Evolutionary conservation across 2,113 vertebrate species (phyloP).

Genomic region (Mastomys coucha): DNA sequence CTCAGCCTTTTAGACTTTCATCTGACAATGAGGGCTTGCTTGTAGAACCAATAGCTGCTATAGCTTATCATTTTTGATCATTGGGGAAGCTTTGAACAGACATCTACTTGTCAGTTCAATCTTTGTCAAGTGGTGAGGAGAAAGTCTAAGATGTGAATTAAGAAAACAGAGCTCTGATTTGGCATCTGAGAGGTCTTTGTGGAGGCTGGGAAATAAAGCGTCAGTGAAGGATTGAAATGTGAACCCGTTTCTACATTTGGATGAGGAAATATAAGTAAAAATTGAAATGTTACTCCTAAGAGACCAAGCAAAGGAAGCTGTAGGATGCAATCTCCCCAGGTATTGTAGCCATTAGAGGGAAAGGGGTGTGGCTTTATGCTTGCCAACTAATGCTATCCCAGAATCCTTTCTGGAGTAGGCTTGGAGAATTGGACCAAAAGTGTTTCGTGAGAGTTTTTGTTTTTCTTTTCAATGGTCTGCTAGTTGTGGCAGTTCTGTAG

Average conservation of each 20-base stretch:
- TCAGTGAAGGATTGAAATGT: neutral
- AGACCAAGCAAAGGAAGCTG: neutral
- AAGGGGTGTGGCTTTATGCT: neutral
- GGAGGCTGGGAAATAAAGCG: neutral
- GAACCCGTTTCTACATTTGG: neutral
- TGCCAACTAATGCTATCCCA: neutral
- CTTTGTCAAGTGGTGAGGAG: neutral
- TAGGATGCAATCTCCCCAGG: no score
- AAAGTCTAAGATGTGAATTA: neutral
- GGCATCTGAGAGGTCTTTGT: neutral
- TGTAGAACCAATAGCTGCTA: neutral
- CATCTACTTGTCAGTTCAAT: neutral
- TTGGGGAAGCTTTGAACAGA: neutral
- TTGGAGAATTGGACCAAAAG: neutral
- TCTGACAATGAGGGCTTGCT: neutral
- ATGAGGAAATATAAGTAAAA: neutral
- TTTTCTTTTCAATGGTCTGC: neutral
- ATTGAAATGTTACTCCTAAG: neutral
- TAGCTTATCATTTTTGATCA: neutral
- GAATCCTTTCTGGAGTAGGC: neutral
- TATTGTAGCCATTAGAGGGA: rapidly evolving
- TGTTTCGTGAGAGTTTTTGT: neutral
- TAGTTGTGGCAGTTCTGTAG: neutral
- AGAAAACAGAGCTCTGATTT: neutral
- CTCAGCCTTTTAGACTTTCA: neutral